Evolutionary conservation across 2,888 invertebrate genomes (phyloP).

Genomic region (Nomada lathburiana): DNA sequence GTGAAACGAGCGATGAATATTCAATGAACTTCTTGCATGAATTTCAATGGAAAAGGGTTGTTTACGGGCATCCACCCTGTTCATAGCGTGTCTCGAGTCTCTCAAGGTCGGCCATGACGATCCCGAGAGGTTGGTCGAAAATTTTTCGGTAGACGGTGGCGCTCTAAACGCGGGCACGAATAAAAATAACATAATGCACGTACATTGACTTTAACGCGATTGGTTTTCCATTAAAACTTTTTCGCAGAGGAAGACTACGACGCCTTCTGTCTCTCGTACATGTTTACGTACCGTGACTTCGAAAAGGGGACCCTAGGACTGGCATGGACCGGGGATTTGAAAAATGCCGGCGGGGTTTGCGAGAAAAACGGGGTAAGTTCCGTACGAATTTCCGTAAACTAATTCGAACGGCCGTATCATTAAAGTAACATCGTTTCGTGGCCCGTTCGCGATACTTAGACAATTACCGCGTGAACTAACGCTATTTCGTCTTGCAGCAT

Average conservation of each 20-base stretch:
- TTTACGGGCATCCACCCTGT: conserved; percentile 49
- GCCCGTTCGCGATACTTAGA: conserved; percentile 15
- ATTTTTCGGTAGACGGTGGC: not conserved
- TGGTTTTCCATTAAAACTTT: too few species aligned
- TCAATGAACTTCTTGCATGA: conserved; percentile 42
- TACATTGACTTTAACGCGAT: not conserved
- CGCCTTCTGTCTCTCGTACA: conserved; percentile 98
- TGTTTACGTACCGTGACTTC: conserved; percentile 98
- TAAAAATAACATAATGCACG: not conserved
- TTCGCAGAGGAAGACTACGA: conserved; percentile 96
- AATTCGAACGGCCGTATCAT: not conserved
- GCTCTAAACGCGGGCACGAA: not conserved
- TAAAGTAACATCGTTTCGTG: conserved; percentile 5
- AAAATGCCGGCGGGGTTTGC: conserved; percentile 98
- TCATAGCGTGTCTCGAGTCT: conserved; percentile 26
- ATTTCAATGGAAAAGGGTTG: conserved; percentile 45
- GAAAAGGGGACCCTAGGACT: conserved; percentile 97
- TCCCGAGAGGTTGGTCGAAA: not conserved
- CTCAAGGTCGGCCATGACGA: conserved; percentile 10
- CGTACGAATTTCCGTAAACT: not conserved
- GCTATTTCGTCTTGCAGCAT: conserved; percentile 87
- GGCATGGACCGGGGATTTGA: conserved; percentile 98
- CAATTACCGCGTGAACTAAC: conserved; percentile 40
- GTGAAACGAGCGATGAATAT: conserved; percentile 43
- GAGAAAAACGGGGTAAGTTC: conserved; percentile 95